A percentile compares a stretch with the other conserved stretches of the same genome.
These are phyloP conservation scores for Phrynocephalus versicolor DNA, from an alignment of 2,113 vertebrate genomes.

Conservation along the genomic window DNA sequence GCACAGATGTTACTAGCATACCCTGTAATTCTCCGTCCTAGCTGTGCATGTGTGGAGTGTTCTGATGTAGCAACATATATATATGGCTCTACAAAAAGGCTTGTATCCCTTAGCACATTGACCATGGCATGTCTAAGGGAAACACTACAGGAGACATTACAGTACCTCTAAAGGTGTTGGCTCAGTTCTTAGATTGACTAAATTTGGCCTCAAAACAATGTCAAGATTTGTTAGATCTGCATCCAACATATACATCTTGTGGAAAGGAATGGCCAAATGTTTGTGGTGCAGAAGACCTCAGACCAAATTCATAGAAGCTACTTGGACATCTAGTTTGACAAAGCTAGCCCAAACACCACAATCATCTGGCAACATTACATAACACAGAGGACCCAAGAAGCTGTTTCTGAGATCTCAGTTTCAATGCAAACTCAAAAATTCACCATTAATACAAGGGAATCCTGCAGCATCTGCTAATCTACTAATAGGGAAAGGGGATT, in stretches of 20 bases:
- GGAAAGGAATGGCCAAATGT: background rate
- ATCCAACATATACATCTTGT: background rate
- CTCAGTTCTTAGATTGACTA: background rate
- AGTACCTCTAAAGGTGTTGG: background rate
- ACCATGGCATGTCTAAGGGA: background rate
- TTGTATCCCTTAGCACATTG: background rate
- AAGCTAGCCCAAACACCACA: background rate
- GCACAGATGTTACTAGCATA: background rate
- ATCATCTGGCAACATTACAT: background rate
- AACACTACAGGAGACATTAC: background rate
- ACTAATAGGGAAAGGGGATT: background rate
- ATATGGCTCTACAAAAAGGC: too few relatives aligned
- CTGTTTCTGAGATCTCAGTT: background rate
- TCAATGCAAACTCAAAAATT: background rate
- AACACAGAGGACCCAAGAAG: background rate
- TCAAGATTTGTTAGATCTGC: too few relatives aligned
- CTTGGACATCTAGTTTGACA: background rate
- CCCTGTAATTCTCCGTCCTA: background rate
- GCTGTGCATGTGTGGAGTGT: background rate
- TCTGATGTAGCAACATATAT: background rate
- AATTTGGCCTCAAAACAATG: background rate
- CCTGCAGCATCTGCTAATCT: background rate
- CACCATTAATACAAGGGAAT: background rate
- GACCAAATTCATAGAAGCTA: background rate
- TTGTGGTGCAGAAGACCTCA: too few relatives aligned